Evolutionary conservation across 2,797 vertebrate species (phyloP), one percentile per base, ranked within the genome.

Genomic region (Poeciliopsis gracilis): DNA sequence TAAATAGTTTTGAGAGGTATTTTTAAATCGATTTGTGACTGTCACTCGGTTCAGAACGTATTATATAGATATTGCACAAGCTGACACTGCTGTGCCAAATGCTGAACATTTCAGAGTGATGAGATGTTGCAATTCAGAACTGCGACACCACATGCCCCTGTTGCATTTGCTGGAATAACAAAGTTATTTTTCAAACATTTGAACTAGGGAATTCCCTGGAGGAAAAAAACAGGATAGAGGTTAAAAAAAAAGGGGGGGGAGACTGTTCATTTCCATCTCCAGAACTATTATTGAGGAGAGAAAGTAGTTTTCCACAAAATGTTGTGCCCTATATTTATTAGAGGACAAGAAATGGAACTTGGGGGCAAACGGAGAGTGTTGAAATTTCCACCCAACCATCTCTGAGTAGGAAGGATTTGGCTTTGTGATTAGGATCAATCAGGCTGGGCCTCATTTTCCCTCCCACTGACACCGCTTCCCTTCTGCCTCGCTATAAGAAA

Each of bases 241-340:
- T 72, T 20, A 82, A 81, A 69, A 75, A 41, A 41, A 23, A n/a
- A 77, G 0, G 2, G 8, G 51, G 9, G 25, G 43, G 72, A n/a
- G 33, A 20, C 28, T 72, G 63, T 79, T 74, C 46, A 75, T 80
- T 82, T 73, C 72, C 5, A 45, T 82, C 91, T 89, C 74, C 76
- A 10, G 76, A 73, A 87, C 47, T 3, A 20, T 72, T 77, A 77
- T 38, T 73, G 36, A 89, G 63, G 30, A 53, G 73, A 75, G 20
- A 90, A 80, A 77, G 69, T 66, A 30, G 57, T 74, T 23, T 74
- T 66, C 75, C 84, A 78, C 20, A 43, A 75, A 77, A 46, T 67
- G 15, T 45, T 11, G 53, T 53, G 43, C 72, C 72, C 87, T 90
- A 82, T 79, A 86, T 88, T 90, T 91, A 89, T 41, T 38, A 84